Evolutionary conservation across 2,113 vertebrate species (phyloP).

Genomic region (Colinus virginianus): DNA sequence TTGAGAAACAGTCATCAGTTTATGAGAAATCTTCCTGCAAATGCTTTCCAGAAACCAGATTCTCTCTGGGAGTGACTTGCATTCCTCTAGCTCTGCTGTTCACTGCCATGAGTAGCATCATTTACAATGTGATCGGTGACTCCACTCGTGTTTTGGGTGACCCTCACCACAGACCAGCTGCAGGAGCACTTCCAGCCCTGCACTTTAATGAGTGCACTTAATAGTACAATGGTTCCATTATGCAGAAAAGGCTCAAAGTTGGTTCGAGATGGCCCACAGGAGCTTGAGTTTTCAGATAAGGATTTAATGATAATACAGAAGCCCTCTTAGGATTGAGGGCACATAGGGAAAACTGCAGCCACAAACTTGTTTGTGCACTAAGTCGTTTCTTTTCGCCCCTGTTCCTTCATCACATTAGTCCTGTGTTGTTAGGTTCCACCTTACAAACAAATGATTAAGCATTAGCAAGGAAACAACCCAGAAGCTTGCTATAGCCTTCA

Average conservation of each 20-base stretch:
- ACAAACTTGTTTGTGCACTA: fast-evolving
- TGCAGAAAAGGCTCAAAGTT: not conserved
- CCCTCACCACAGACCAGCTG: not conserved
- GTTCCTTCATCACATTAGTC: not conserved
- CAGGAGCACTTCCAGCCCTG: not conserved
- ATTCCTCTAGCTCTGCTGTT: not conserved
- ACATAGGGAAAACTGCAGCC: not conserved
- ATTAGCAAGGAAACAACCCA: slow-evolving; percentile 27
- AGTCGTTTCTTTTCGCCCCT: not conserved
- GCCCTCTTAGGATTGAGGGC: not conserved
- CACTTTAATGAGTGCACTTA: not conserved
- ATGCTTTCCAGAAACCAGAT: slow-evolving; percentile 14
- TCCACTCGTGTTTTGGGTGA: not conserved
- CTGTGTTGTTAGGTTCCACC: not conserved
- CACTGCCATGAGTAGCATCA: not conserved
- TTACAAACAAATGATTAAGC: slow-evolving; percentile 12
- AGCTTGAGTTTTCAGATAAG: not conserved
- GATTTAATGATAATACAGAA: not conserved
- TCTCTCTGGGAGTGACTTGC: not conserved
- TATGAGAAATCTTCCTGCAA: slow-evolving; percentile 13
- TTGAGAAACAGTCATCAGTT: not conserved
- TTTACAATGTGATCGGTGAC: not conserved
- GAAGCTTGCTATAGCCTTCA: not conserved
- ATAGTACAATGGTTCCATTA: not conserved
- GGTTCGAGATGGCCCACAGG: not conserved